Conservation (phyloP, 2,797 vertebrate genomes). For the Schizothorax lantsangensis region DNA sequence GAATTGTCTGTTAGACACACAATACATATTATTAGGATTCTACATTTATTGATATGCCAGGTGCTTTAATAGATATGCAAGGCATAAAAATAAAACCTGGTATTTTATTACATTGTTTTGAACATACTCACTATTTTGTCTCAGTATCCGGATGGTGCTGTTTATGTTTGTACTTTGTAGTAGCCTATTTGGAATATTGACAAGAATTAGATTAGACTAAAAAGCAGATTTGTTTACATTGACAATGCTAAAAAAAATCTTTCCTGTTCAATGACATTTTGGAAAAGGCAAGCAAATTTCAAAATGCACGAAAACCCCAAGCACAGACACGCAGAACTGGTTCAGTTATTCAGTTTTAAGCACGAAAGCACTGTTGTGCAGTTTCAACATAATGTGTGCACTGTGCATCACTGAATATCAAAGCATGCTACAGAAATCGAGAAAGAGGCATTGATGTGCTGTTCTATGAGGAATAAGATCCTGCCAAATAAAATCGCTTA, state of each 20-base stretch:
- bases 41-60: not conserved
- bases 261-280: constrained; percentile 1
- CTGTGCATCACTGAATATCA: constrained; percentile 34
- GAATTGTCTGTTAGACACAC: constrained; percentile 36
- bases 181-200: not conserved
- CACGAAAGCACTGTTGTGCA: not conserved
- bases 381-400: constrained; percentile 5
- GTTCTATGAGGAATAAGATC: constrained; percentile 41
- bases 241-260: not conserved
- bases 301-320: not conserved
- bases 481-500: constrained; percentile 53
- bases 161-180: constrained; percentile 5
- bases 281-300: not conserved
- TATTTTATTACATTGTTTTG: not conserved
- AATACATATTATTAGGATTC: constrained; percentile 7
- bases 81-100: constrained; percentile 9
- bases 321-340: not conserved
- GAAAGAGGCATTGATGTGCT: constrained; percentile 34
- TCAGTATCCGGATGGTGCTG: not conserved
- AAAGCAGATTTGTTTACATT: constrained; percentile 10
- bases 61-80: constrained; percentile 28
- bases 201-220: not conserved
- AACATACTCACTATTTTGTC: not conserved
- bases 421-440: constrained; percentile 34
- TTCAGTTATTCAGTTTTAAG: constrained; percentile 1